phyloP scores from a whole-genome alignment of 37 sponge, comb jelly and placozoan genomes.

The Chondrilla cf. caribensis region DNA sequence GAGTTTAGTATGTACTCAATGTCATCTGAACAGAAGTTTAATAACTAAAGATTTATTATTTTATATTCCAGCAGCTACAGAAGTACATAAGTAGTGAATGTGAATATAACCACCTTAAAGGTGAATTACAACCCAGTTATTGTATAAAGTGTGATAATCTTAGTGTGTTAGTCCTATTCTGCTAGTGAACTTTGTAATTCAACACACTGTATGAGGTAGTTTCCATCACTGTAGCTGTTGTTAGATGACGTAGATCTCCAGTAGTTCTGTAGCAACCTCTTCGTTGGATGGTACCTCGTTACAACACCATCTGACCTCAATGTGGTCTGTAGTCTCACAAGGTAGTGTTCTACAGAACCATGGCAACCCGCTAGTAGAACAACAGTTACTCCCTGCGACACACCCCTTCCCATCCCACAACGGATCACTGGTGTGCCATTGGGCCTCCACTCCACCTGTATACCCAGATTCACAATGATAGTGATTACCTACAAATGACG shows the following conservation, averaged over 20 bases:
- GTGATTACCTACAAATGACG: neutral
- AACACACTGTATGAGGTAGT: too few species aligned
- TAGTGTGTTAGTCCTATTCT: too few species aligned
- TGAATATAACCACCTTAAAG: too few species aligned
- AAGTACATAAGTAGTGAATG: too few species aligned
- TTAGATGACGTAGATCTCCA: neutral
- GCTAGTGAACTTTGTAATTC: too few species aligned
- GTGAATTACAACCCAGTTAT: too few species aligned
- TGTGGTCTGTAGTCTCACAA: neutral
- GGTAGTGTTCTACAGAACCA: constrained; percentile 2
- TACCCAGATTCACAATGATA: neutral
- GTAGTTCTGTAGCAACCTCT: neutral
- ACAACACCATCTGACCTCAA: constrained; percentile 4
- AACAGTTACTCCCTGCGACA: neutral
- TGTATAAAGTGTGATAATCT: too few species aligned
- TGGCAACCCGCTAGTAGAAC: neutral
- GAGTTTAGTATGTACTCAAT: too few species aligned
- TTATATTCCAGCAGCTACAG: too few species aligned
- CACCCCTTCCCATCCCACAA: neutral
- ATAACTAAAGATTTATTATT: too few species aligned
- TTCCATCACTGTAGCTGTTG: too few species aligned
- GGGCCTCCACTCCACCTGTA: neutral
- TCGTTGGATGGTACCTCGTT: neutral
- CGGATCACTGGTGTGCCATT: neutral
- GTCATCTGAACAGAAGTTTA: too few species aligned